Base-by-base conservation (phyloP, 2,888 invertebrate genomes). In the Altica lythri region DNA sequence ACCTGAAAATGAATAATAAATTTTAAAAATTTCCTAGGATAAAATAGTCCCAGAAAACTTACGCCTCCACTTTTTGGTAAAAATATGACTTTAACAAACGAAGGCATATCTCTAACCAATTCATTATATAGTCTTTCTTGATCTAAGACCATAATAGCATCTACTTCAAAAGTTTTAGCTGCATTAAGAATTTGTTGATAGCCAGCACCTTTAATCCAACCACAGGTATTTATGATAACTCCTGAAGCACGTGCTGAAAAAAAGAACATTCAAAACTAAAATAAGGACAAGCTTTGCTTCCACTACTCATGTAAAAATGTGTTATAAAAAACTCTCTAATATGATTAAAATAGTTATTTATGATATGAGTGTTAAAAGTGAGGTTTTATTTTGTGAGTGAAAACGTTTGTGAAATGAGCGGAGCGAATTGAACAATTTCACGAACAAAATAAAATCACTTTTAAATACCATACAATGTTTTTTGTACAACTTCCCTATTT, bases 51-150 rank as follows among this genome's bases (percentile, higher is more conserved):
- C 17, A 16, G 30, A 17, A 17, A 53, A 80, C 83, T 81, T 74
- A 92, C 97, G 32, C 99, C 99, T 17, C 97, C 97, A 73, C 96
- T 96, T 77, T 98, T 99, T 0, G 71, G 70, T 9, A 72, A 53
- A 54, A 72, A 72, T 42, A 71, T 88, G 1, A 98, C 91, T 79
- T 93, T 92, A 5, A 97, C 95, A 77, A 92, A 93, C 57, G 86
- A 84, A 0, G 97, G 96, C 83, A 98, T 89, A 75, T 98, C 98
- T 38, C 94, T 80, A 48, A 92, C 88, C 38, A 99, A 79, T 76
- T 98, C 96, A 71, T 92, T 96, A 76, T 94, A 97, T 1, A 99
- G 79, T 62, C 97, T 82, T 75, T 99, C 98, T 74, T 98, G 96
- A 75, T 98, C 98, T 59, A 99, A 75, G 0, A 98, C 97, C 64